These are phyloP conservation scores for Pandion haliaetus DNA, from an alignment of 2,113 vertebrate species.

Conservation along the genomic window DNA sequence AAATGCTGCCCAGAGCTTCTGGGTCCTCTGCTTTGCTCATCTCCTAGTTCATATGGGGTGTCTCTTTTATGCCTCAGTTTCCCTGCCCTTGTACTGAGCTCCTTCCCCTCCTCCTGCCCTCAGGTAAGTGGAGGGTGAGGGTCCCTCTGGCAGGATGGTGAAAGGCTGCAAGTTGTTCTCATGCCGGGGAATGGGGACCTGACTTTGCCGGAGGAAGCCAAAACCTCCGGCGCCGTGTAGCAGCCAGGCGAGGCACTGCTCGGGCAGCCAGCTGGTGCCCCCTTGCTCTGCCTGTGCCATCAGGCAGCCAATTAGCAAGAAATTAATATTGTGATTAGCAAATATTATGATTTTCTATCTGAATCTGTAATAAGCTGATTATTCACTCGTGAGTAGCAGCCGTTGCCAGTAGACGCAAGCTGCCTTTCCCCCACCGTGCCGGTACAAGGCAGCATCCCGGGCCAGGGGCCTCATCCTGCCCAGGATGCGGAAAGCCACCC, in stretches of 20 bases:
- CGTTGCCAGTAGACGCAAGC: not conserved
- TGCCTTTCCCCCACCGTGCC: not conserved
- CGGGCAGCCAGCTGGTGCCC: constrained; percentile 39
- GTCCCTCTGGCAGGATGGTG: not conserved
- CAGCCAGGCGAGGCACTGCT: not conserved
- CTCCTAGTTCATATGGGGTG: fast-evolving
- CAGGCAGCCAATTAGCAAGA: constrained; percentile 61
- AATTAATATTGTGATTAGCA: constrained; percentile 66
- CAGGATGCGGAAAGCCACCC: fast-evolving
- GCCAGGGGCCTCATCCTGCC: not conserved
- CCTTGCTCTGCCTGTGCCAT: constrained; percentile 46
- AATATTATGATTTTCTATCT: constrained; percentile 57
- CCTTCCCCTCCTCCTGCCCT: not conserved
- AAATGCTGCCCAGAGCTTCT: not conserved
- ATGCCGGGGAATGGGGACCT: not conserved
- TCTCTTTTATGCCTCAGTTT: not conserved
- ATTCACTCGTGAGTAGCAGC: not conserved
- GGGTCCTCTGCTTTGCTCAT: not conserved
- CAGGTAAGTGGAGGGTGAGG: not conserved
- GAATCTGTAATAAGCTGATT: constrained; percentile 48
- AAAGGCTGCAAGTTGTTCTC: not conserved
- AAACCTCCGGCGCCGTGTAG: fast-evolving
- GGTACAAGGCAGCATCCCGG: not conserved
- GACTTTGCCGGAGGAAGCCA: not conserved
- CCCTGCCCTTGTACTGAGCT: not conserved